phyloP scores from a whole-genome alignment of 1,140 invertebrate genomes.

The Bombus confusus region DNA sequence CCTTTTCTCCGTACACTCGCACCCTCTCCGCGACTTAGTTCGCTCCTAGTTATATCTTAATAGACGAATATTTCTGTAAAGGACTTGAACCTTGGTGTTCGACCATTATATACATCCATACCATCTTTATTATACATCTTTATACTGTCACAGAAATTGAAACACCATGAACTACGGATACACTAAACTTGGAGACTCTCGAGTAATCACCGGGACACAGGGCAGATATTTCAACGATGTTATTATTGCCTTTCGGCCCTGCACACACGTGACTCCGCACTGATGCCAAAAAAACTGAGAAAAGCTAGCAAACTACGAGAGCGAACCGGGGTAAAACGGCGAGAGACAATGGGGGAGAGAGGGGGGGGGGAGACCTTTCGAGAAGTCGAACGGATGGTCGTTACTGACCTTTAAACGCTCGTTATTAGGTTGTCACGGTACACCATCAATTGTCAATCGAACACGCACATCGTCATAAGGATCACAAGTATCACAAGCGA shows the following conservation, averaged over 20 bases:
- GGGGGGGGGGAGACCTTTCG: neutral
- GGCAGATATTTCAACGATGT: neutral
- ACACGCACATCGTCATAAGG: slow-evolving; percentile 25
- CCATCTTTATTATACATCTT: neutral
- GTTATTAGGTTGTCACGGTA: neutral
- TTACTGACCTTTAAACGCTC: slow-evolving; percentile 37
- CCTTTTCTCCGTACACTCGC: neutral
- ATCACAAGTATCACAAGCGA: slow-evolving; percentile 19
- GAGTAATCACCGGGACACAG: no score
- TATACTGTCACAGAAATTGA: neutral
- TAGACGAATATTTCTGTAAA: neutral
- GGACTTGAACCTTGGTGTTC: neutral
- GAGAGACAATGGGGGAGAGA: neutral
- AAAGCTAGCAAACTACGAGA: neutral
- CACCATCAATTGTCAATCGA: slow-evolving; percentile 12
- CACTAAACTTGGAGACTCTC: neutral
- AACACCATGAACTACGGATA: neutral
- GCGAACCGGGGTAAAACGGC: neutral
- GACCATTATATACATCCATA: neutral
- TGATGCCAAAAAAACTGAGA: neutral
- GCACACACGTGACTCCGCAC: neutral
- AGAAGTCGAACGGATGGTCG: neutral
- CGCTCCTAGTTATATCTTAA: neutral
- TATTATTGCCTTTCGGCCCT: neutral
- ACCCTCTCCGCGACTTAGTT: neutral